Conservation (phyloP, 2,888 invertebrate genomes). For the Drosophila kanekoi region DNA sequence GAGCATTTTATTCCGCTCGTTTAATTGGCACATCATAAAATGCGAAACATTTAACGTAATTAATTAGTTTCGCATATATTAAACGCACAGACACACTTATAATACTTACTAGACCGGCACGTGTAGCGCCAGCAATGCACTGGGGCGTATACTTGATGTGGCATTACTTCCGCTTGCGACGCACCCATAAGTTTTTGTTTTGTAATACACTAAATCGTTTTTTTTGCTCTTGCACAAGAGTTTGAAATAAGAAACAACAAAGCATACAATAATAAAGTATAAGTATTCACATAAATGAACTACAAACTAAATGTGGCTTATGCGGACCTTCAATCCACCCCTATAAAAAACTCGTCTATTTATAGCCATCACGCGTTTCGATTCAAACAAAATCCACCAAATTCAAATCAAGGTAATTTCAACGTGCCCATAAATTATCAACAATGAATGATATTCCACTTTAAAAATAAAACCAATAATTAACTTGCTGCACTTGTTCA, state of each 20-base stretch:
- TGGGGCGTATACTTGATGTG: conserved; percentile 54
- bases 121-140: conserved; percentile 48
- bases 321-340: too few species aligned
- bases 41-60: conserved; percentile 57
- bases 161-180: conserved; percentile 49
- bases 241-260: conserved; percentile 13
- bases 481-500: not conserved
- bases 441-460: not conserved
- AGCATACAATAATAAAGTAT: not conserved
- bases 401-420: not conserved
- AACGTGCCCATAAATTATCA: not conserved
- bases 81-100: conserved; percentile 4
- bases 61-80: conserved; percentile 52
- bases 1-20: conserved; percentile 49
- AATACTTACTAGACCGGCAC: conserved; percentile 39
- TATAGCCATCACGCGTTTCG: not conserved
- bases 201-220: conserved; percentile 8
- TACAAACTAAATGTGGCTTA: not conserved
- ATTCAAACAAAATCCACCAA: not conserved
- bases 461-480: not conserved
- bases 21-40: conserved; percentile 72
- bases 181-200: conserved; percentile 37
- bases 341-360: not conserved
- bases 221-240: conserved; percentile 11
- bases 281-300: not conserved